phyloP scores from a whole-genome alignment of 2,888 invertebrate species.

The Torymus auratus region DNA sequence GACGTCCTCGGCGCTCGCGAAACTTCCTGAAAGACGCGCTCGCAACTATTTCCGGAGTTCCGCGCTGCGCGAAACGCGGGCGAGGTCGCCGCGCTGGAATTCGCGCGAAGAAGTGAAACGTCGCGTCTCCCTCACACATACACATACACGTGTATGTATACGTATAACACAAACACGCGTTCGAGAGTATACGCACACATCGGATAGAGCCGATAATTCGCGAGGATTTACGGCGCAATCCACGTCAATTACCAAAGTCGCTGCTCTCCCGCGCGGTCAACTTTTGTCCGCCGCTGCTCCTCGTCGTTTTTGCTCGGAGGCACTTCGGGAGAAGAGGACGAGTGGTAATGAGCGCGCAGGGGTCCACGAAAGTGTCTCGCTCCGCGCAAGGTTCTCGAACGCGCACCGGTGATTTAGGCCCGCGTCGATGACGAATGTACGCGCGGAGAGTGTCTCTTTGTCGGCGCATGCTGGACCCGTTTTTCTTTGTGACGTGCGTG shows the following conservation, averaged over 20 bases:
- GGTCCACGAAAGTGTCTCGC: conserved; percentile 23
- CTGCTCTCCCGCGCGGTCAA: conserved; percentile 15
- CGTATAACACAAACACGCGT: neutral
- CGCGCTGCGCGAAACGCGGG: conserved; percentile 55
- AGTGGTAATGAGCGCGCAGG: conserved; percentile 40
- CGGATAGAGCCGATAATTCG: conserved; percentile 57
- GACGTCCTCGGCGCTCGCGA: conserved; percentile 61
- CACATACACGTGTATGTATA: neutral
- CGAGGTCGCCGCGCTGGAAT: conserved; percentile 39
- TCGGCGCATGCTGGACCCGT: neutral
- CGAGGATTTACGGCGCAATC: conserved; percentile 59
- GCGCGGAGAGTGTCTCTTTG: conserved; percentile 8
- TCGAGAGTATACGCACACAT: conserved; percentile 8
- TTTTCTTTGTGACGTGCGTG: conserved; percentile 7
- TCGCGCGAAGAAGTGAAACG: conserved; percentile 43
- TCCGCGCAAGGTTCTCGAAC: neutral
- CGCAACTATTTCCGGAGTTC: conserved; percentile 71
- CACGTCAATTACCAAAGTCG: conserved; percentile 57
- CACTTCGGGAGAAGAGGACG: too few species aligned
- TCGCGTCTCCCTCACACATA: neutral
- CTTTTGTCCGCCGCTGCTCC: too few species aligned
- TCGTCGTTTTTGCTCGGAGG: too few species aligned
- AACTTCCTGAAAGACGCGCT: conserved; percentile 48
- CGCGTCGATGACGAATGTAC: conserved; percentile 36
- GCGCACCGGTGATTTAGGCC: conserved; percentile 33